Evolutionary conservation across 2,888 invertebrate genomes (phyloP).

Genomic region (Alloscopus bannaensis): DNA sequence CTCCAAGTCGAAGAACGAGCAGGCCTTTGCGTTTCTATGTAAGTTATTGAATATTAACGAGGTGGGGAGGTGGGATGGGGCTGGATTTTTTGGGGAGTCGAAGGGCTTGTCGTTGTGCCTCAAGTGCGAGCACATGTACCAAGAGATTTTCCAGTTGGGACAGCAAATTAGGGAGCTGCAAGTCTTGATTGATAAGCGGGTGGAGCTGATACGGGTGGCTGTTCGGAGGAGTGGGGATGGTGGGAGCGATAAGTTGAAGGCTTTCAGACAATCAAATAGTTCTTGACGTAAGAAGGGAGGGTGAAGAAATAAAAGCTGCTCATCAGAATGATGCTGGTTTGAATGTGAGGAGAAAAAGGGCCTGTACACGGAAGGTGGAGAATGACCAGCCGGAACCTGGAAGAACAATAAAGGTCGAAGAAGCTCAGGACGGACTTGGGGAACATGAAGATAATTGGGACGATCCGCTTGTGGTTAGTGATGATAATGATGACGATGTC

Average conservation of each 20-base stretch:
- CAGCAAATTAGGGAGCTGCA: conserved; percentile 15
- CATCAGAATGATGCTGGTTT: not conserved
- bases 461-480: not conserved
- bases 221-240: not conserved
- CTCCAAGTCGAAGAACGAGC: conserved; percentile 14
- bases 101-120: conserved; percentile 3
- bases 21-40: conserved; percentile 5
- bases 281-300: not conserved
- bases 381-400: not conserved
- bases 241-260: no score
- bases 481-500: not conserved
- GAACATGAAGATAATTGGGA: not conserved
- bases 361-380: not conserved
- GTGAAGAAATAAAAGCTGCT: not conserved
- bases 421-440: not conserved
- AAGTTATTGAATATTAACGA: not conserved
- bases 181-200: not conserved
- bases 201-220: not conserved
- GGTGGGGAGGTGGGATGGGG: not conserved
- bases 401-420: not conserved
- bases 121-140: conserved; percentile 31
- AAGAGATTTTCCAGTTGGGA: conserved; percentile 18
- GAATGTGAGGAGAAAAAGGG: not conserved
- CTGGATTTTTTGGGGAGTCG: not conserved
- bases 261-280: no score